phyloP scores from a whole-genome alignment of 2,113 vertebrate species.

The Paramisgurnus dabryanus region DNA sequence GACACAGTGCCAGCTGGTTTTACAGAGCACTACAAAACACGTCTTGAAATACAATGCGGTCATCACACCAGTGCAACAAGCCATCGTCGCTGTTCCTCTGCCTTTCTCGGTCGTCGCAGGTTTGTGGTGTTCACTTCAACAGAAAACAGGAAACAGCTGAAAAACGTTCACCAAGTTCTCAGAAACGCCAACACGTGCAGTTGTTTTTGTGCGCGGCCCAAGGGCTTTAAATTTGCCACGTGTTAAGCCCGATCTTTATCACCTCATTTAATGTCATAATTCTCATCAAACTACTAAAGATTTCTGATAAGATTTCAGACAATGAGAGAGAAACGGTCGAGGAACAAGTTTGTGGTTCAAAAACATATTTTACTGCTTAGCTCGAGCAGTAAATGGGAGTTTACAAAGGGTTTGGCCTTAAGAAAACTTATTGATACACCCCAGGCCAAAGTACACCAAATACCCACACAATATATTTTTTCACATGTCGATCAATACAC shows the following conservation, averaged over 20 bases:
- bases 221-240: constrained; percentile 67
- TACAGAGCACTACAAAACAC: not conserved
- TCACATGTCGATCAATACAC: not conserved
- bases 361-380: not conserved
- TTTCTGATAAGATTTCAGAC: not conserved
- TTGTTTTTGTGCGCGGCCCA: constrained; percentile 66
- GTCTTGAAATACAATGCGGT: not conserved
- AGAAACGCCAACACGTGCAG: constrained; percentile 62
- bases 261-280: not conserved
- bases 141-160: constrained; percentile 81
- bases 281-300: constrained; percentile 16
- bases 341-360: constrained; percentile 5
- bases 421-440: not conserved
- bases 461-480: not conserved
- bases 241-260: constrained; percentile 7
- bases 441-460: constrained; percentile 10
- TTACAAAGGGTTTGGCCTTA: constrained; percentile 20
- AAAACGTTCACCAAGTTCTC: constrained; percentile 61
- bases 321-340: not conserved
- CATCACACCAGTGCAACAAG: not conserved
- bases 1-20: not conserved
- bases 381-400: not conserved
- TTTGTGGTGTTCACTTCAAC: constrained; percentile 55
- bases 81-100: constrained; percentile 20
- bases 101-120: constrained; percentile 36